Percentiles rank a stretch among this genome's conserved stretches.
phyloP scores from a whole-genome alignment of 2,113 vertebrate species.

The Sterna hirundo region DNA sequence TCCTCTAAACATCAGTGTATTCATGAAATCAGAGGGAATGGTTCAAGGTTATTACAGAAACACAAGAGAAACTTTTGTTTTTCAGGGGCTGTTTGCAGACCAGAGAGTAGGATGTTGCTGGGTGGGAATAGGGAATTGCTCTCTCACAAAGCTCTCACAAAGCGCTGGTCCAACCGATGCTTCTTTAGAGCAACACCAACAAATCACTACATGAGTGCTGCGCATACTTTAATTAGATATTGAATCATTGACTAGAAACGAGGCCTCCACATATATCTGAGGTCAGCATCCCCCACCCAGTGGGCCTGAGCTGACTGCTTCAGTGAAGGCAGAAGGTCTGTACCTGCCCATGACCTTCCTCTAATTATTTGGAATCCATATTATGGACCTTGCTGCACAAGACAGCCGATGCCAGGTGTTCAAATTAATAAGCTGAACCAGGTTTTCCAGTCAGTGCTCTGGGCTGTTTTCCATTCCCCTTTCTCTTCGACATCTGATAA shows the following conservation, averaged over 20 bases:
- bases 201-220: not conserved
- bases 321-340: conserved; percentile 17
- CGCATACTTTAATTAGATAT: conserved; percentile 28
- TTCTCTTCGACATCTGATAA: conserved; percentile 33
- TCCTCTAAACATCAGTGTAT: not conserved
- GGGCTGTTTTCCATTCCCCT: conserved; percentile 56
- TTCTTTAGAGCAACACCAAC: not conserved
- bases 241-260: not conserved
- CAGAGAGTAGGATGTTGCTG: not conserved
- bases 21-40: not conserved
- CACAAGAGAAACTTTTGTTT: not conserved
- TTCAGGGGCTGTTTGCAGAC: not conserved
- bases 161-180: not conserved
- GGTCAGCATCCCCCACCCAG: not conserved
- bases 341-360: conserved; percentile 40
- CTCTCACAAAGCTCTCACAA: not conserved
- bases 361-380: conserved; percentile 66
- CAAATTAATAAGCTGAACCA: conserved; percentile 64
- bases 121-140: not conserved
- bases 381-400: conserved; percentile 14
- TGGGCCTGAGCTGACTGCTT: not conserved
- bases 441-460: conserved; percentile 34
- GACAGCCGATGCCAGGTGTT: conserved; percentile 50
- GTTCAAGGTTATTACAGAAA: not conserved
- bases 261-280: not conserved